phyloP scores from a whole-genome alignment of 2,888 invertebrate genomes.

The Drosophila siamana region DNA sequence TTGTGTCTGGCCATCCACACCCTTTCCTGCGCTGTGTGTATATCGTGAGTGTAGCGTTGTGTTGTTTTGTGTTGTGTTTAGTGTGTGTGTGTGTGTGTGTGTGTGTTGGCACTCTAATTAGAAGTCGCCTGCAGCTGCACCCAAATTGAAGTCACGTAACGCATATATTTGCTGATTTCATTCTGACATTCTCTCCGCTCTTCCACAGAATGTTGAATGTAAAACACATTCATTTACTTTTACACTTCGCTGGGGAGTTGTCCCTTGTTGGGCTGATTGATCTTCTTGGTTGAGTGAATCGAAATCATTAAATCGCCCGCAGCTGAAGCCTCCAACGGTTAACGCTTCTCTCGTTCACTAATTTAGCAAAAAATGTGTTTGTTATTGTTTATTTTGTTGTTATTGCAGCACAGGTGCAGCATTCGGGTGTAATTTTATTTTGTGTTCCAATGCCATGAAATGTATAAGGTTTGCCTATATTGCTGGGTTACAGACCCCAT shows the following conservation, averaged over 20 bases:
- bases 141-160: slow-evolving; percentile 72
- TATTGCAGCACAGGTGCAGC: slow-evolving; percentile 46
- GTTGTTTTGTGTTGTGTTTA: slow-evolving; percentile 7
- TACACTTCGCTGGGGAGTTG: slow-evolving; percentile 48
- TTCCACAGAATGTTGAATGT: slow-evolving; percentile 46
- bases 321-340: slow-evolving; percentile 26
- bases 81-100: slow-evolving; percentile 53
- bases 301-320: slow-evolving; percentile 25
- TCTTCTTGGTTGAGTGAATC: slow-evolving; percentile 51
- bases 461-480: slow-evolving; percentile 13
- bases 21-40: slow-evolving; percentile 41
- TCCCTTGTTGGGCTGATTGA: slow-evolving; percentile 45
- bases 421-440: slow-evolving; percentile 34
- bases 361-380: slow-evolving; percentile 17
- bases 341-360: slow-evolving; percentile 24
- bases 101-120: slow-evolving; percentile 67
- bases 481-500: slow-evolving; percentile 17
- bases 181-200: slow-evolving; percentile 51
- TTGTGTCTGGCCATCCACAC: slow-evolving; percentile 39
- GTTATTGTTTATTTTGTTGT: slow-evolving; percentile 20
- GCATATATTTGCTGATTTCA: slow-evolving; percentile 75
- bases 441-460: slow-evolving; percentile 22
- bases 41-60: slow-evolving; percentile 21
- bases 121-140: slow-evolving; percentile 72
- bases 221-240: slow-evolving; percentile 47